A percentile compares a stretch with the other conserved stretches of the same genome.
Evolutionary conservation across 1,140 invertebrate genomes (phyloP).

Genomic region (Arion vulgaris): DNA sequence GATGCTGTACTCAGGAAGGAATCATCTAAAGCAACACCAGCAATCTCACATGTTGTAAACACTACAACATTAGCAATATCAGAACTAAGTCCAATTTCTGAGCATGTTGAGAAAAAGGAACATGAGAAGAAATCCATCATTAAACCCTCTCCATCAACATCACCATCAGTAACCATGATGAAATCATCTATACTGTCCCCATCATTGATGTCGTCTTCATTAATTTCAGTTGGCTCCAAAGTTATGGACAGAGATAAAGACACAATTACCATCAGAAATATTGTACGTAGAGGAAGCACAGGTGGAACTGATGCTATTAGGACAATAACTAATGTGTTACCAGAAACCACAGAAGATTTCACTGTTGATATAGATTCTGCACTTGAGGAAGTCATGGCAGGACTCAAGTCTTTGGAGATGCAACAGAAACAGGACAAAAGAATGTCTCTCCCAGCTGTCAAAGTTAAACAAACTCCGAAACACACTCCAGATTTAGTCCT

Average conservation of each 20-base stretch:
- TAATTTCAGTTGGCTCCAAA: constrained; percentile 8
- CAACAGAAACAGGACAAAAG: constrained; percentile 64
- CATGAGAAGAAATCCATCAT: background rate
- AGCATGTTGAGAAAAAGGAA: constrained; percentile 26
- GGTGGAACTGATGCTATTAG: background rate
- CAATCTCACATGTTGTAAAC: constrained; percentile 40
- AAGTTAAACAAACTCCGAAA: constrained; percentile 71
- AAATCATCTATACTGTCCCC: constrained; percentile 1
- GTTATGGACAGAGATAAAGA: constrained; percentile 8
- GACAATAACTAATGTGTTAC: constrained; percentile 13
- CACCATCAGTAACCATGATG: constrained; percentile 19
- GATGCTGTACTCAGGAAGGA: constrained; percentile 3
- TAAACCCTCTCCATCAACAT: constrained; percentile 8
- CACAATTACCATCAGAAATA: background rate
- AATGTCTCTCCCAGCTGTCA: constrained; percentile 71
- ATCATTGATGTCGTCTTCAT: constrained; percentile 20
- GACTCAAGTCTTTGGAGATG: constrained; percentile 65
- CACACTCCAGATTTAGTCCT: constrained; percentile 91
- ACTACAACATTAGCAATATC: constrained; percentile 25
- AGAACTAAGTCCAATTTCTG: constrained; percentile 37
- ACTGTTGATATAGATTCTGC: constrained; percentile 68
- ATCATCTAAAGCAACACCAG: background rate
- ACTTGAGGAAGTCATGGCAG: constrained; percentile 69
- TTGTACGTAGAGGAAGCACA: background rate
- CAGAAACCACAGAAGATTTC: constrained; percentile 61